Evolutionary conservation across 1,140 invertebrate genomes (phyloP).

Genomic region (Condylostylus longicornis): DNA sequence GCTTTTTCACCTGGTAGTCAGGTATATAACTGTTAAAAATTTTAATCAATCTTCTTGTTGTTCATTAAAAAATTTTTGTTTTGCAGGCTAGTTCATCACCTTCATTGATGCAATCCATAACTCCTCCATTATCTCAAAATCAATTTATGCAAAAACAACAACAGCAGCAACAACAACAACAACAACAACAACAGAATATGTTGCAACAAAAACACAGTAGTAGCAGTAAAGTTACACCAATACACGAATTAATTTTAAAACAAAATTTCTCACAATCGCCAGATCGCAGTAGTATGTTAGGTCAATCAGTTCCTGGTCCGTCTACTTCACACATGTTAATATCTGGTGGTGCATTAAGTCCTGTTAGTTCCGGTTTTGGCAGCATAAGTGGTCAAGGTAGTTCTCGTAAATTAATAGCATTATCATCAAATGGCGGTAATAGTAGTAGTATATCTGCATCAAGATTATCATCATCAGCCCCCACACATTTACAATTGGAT

Average conservation of each 20-base stretch:
- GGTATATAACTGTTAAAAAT: conserved; percentile 9
- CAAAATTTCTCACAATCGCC: conserved; percentile 38
- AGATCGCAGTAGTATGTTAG: conserved; percentile 38
- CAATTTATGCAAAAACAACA: no score
- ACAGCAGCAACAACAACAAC: conserved; percentile 39
- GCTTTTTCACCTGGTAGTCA: conserved; percentile 37
- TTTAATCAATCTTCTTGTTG: conserved; percentile 16
- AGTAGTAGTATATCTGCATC: conserved; percentile 33
- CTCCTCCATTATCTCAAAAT: conserved; percentile 26
- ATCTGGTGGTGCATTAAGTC: conserved; percentile 16
- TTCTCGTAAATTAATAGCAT: conserved; percentile 11
- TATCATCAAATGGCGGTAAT: conserved; percentile 24
- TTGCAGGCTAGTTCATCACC: conserved; percentile 20
- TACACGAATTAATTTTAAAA: conserved; percentile 53
- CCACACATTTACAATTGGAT: conserved; percentile 63
- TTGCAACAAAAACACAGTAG: conserved; percentile 30
- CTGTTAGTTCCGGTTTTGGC: conserved; percentile 14
- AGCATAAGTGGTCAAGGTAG: conserved; percentile 23
- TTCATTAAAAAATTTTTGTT: neutral
- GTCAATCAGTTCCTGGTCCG: conserved; percentile 41
- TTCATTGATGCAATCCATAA: conserved; percentile 13
- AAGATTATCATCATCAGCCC: conserved; percentile 64
- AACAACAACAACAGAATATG: conserved; percentile 38
- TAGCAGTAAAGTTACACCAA: conserved; percentile 26
- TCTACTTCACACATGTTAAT: conserved; percentile 8